These are phyloP conservation scores for Gastracanthus pulcherrimus DNA, from an alignment of 2,888 invertebrate species.

Conservation along the genomic window DNA sequence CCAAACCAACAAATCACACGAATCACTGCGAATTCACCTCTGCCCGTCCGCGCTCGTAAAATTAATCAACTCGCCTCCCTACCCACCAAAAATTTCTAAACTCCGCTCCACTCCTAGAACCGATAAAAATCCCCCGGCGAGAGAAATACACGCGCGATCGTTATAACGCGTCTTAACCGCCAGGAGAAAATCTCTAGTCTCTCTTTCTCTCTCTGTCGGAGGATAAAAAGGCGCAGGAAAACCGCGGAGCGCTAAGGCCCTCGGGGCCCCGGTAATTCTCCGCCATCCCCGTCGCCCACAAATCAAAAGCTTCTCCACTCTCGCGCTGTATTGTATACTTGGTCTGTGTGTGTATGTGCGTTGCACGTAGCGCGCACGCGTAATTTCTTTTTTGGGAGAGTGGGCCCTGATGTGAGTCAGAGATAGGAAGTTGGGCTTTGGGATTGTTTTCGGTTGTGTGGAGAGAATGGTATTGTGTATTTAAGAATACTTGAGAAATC, in stretches of 20 bases:
- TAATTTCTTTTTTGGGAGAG: neutral
- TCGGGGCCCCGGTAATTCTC: conserved; percentile 44
- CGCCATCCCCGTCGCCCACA: conserved; percentile 1
- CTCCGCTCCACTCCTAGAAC: neutral
- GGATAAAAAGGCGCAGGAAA: conserved; percentile 8
- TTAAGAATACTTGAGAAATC: too few species aligned
- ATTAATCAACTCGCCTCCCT: neutral
- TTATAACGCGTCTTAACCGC: neutral
- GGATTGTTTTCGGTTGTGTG: neutral
- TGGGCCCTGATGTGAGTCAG: neutral
- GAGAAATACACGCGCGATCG: neutral
- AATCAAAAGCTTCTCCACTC: conserved; percentile 29
- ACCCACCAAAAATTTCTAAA: neutral
- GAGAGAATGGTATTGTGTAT: too few species aligned
- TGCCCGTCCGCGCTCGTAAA: too few species aligned
- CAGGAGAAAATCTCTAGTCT: neutral
- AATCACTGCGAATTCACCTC: too few species aligned
- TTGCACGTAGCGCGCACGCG: neutral
- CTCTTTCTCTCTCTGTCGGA: neutral
- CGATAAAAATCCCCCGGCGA: neutral
- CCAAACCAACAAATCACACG: too few species aligned
- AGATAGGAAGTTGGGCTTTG: neutral
- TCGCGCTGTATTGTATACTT: neutral
- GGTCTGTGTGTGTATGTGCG: neutral
- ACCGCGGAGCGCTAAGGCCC: conserved; percentile 16